Evolutionary conservation across 2,113 vertebrate genomes (phyloP).

Genomic region (Labrus mixtus): DNA sequence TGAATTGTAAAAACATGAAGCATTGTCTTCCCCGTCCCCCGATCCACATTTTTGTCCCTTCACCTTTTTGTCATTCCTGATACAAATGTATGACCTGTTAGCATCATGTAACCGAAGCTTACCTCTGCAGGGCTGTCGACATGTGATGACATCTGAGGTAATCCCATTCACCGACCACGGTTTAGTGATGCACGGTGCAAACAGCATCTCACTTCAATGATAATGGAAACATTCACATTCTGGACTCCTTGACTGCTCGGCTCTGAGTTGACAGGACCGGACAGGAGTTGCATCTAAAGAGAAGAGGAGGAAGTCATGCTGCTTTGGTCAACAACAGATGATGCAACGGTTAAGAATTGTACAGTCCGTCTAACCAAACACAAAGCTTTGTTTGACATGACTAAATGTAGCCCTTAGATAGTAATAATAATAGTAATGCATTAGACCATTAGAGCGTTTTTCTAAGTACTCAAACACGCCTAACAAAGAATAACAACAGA

Average conservation of each 20-base stretch:
- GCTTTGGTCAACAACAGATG: background rate
- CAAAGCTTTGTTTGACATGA: background rate
- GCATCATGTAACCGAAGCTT: background rate
- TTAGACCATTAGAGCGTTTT: no score
- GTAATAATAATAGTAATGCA: no score
- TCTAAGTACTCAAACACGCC: no score
- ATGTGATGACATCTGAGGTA: background rate
- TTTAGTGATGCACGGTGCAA: background rate
- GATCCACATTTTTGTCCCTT: background rate
- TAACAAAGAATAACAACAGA: no score
- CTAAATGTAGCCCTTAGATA: no score
- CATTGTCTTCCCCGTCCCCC: background rate
- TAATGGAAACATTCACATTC: conserved; percentile 2
- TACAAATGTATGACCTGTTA: background rate
- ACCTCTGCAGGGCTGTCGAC: background rate
- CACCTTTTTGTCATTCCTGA: background rate
- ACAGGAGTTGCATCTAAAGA: conserved; percentile 4
- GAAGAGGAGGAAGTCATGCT: background rate
- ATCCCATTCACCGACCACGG: background rate
- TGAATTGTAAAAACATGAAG: background rate
- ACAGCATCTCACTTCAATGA: background rate
- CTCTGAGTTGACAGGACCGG: background rate
- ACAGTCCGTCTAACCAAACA: background rate
- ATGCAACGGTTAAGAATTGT: background rate
- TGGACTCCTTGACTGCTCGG: conserved; percentile 4